Percentiles rank a stretch among this genome's conserved stretches.
These are phyloP conservation scores for Misgurnus mizolepis DNA, from an alignment of 2,113 vertebrate genomes.

Conservation along the genomic window DNA sequence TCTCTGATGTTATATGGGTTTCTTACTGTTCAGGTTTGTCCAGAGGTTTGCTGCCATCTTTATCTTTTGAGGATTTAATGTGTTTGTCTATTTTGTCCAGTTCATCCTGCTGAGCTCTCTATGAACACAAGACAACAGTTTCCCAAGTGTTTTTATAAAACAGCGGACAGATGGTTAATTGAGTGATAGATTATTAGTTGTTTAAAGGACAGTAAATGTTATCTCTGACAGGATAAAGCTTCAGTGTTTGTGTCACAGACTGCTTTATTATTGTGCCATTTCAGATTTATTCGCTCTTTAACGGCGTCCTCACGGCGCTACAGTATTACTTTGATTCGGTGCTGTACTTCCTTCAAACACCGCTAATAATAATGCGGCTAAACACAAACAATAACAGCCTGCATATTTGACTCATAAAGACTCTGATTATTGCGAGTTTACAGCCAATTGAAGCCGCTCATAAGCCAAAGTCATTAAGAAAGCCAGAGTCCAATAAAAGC, in stretches of 20 bases:
- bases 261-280: too few relatives aligned
- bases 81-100: constrained; percentile 97
- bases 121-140: constrained; percentile 54
- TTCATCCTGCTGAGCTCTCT: constrained; percentile 97
- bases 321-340: too few relatives aligned
- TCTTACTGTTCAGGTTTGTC: constrained; percentile 98
- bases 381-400: too few relatives aligned
- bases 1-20: not conserved
- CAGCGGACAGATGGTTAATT: too few relatives aligned
- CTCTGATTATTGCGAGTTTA: constrained; percentile 1
- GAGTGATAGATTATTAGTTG: too few relatives aligned
- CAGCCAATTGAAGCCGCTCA: not conserved
- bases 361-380: not conserved
- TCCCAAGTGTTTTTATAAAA: not conserved
- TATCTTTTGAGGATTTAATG: constrained; percentile 89
- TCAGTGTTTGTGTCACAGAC: too few relatives aligned
- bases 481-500: constrained; percentile 51
- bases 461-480: constrained; percentile 29
- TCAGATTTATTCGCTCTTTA: too few relatives aligned
- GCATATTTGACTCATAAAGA: constrained; percentile 17
- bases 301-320: too few relatives aligned
- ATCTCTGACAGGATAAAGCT: too few relatives aligned
- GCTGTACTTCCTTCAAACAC: not conserved
- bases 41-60: constrained; percentile 87
- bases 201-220: too few relatives aligned